Evolutionary conservation across 2,797 vertebrate species (phyloP).

Genomic region (Pipistrellus kuhlii): DNA sequence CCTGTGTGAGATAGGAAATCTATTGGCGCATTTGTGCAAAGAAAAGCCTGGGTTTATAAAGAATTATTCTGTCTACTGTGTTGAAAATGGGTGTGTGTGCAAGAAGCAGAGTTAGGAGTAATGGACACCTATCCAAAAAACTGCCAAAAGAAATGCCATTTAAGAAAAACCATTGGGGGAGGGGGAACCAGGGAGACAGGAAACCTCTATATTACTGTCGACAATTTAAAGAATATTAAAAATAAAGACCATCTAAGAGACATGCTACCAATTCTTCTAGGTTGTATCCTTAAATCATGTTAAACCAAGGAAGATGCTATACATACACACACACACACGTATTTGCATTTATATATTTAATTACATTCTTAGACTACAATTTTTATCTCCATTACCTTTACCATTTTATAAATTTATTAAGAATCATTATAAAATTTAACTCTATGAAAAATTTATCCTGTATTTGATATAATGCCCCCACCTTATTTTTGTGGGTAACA

Average conservation of each 20-base stretch:
- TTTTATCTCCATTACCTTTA: not conserved
- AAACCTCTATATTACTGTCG: not conserved
- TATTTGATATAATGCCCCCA: not conserved
- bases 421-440: not conserved
- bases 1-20: not conserved
- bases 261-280: not conserved
- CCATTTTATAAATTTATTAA: not conserved
- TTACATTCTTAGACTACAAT: not conserved
- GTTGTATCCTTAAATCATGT: not conserved
- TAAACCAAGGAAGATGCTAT: not conserved
- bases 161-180: not conserved
- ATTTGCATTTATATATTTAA: not conserved
- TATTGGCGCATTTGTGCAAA: not conserved
- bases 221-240: not conserved
- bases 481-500: not conserved
- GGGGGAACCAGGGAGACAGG: not conserved
- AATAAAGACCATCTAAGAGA: not conserved
- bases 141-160: not conserved
- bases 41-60: not conserved
- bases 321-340: not conserved
- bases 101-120: not conserved
- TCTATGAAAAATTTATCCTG: constrained; percentile 5
- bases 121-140: not conserved
- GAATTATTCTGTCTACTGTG: not conserved
- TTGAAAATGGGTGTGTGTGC: not conserved